Percentiles rank a stretch among this genome's conserved stretches.
Conservation (phyloP, 2,888 invertebrate species). For the Halictus ligatus region DNA sequence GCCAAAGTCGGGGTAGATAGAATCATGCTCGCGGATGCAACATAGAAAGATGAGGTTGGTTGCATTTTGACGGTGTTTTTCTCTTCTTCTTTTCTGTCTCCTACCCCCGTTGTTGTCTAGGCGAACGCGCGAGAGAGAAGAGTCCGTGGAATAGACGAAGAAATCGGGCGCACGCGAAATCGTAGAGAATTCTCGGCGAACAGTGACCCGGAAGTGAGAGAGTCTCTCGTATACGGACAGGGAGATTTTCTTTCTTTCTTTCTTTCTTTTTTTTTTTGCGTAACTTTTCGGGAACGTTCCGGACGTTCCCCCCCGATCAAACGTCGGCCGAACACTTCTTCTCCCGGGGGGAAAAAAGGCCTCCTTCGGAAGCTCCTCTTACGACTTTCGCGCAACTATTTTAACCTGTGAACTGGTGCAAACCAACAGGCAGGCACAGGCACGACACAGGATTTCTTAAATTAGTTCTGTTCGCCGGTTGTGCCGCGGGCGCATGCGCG, state of each 20-base stretch:
- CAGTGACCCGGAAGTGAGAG: neutral
- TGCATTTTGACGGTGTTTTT: slow-evolving; percentile 44
- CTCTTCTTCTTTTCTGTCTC: too few species aligned
- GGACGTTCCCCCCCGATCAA: neutral
- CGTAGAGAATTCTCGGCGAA: neutral
- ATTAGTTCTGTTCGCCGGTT: slow-evolving; percentile 80
- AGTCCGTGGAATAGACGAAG: neutral
- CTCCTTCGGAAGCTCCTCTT: slow-evolving; percentile 52
- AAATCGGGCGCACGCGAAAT: neutral
- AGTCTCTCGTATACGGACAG: neutral
- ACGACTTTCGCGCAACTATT: slow-evolving; percentile 82
- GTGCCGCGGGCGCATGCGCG: slow-evolving; percentile 78
- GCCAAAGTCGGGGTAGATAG: slow-evolving; percentile 74
- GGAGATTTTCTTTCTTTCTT: too few species aligned
- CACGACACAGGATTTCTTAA: slow-evolving; percentile 81
- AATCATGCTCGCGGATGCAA: slow-evolving; percentile 40
- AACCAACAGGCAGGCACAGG: slow-evolving; percentile 77
- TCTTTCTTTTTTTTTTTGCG: neutral
- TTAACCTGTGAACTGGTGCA: slow-evolving; percentile 83
- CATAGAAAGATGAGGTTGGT: slow-evolving; percentile 32
- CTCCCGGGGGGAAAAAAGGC: slow-evolving; percentile 36
- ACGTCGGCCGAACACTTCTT: slow-evolving; percentile 11
- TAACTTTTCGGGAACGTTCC: neutral
- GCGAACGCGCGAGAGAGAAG: neutral
- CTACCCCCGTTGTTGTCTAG: neutral